Evolutionary conservation across 2,797 vertebrate genomes (phyloP).

Genomic region (Gymnocypris eckloni): DNA sequence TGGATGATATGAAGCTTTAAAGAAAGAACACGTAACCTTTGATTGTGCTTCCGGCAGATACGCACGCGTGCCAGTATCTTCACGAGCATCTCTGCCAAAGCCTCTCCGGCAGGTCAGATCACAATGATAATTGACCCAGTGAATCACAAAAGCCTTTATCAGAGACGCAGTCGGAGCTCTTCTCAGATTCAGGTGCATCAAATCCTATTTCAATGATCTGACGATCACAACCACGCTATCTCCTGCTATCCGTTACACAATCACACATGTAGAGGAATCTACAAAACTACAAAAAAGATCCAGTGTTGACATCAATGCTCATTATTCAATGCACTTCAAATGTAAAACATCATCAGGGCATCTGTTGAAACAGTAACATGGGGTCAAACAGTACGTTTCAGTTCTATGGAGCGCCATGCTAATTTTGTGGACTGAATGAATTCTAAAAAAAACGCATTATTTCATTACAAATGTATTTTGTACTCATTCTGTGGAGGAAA

Average conservation of each 20-base stretch:
- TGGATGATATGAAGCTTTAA: conserved; percentile 47
- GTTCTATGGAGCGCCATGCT: background rate
- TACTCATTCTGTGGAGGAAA: background rate
- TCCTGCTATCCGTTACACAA: conserved; percentile 15
- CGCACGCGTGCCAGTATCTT: conserved; percentile 42
- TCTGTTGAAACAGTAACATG: background rate
- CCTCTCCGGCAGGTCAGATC: conserved; percentile 53
- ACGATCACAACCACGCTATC: conserved; percentile 36
- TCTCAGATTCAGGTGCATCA: conserved; percentile 59
- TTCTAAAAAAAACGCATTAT: background rate
- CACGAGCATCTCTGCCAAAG: conserved; percentile 39
- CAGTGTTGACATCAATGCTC: conserved; percentile 45
- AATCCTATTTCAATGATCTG: conserved; percentile 36
- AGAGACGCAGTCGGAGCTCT: conserved; percentile 46
- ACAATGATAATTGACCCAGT: conserved; percentile 61
- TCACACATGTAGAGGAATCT: conserved; percentile 30
- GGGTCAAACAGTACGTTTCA: background rate
- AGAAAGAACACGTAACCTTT: conserved; percentile 44
- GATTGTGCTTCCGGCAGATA: conserved; percentile 47
- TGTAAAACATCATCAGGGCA: background rate
- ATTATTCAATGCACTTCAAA: background rate
- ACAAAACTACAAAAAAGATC: conserved; percentile 43
- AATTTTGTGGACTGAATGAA: background rate
- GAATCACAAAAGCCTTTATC: conserved; percentile 61
- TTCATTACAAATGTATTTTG: background rate